A percentile compares a stretch with the other conserved stretches of the same genome.
Conservation (phyloP, 2,113 vertebrate genomes). For the Plotosus lineatus region DNA sequence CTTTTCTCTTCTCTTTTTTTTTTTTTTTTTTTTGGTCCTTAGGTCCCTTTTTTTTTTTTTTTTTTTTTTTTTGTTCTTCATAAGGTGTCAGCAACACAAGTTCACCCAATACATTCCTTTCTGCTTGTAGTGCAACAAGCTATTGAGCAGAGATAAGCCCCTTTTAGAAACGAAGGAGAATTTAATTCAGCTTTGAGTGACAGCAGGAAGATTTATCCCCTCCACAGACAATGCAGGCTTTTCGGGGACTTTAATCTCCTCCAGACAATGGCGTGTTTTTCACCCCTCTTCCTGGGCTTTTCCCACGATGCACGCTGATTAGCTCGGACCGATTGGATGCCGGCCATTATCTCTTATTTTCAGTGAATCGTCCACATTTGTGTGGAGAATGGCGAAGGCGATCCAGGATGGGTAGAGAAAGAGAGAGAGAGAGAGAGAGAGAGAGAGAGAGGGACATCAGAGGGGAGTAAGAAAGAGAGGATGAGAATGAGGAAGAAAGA, state of each 20-base stretch:
- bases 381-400: constrained; percentile 65
- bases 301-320: constrained; percentile 98
- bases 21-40: constrained; percentile 58
- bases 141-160: constrained; percentile 99
- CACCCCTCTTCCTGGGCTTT: constrained; percentile 83
- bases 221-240: constrained; percentile 91
- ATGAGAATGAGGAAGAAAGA: constrained; percentile 62
- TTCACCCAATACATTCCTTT: constrained; percentile 84
- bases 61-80: constrained; percentile 75
- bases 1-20: constrained; percentile 62
- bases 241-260: constrained; percentile 95
- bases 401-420: constrained; percentile 42
- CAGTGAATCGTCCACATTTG: constrained; percentile 77
- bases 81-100: constrained; percentile 86
- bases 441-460: constrained; percentile 50
- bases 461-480: constrained; percentile 62
- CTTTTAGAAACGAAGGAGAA: constrained; percentile 94
- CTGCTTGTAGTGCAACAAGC: constrained; percentile 90
- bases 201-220: constrained; percentile 99
- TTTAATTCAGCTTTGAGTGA: constrained; percentile 99
- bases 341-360: constrained; percentile 88
- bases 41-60: constrained; percentile 73
- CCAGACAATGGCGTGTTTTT: constrained; percentile 93
- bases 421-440: constrained; percentile 54
- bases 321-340: constrained; percentile 82